phyloP scores from a whole-genome alignment of 2,888 invertebrate species.

The Agriopis marginaria region DNA sequence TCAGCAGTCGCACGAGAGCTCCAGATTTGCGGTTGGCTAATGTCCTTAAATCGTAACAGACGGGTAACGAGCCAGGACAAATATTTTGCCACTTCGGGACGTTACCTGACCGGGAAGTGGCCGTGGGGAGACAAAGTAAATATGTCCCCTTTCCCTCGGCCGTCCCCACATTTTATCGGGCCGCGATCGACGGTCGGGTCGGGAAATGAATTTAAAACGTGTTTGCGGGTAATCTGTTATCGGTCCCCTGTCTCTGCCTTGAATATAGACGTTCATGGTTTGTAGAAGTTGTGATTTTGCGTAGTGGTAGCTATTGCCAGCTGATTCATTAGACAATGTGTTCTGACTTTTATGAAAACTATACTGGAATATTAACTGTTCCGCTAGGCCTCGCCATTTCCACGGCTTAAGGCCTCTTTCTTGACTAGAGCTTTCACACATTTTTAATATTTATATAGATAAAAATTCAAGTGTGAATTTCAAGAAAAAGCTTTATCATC shows the following conservation, averaged over 20 bases:
- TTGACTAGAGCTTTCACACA: no score
- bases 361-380: not conserved
- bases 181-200: slow-evolving; percentile 85
- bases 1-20: slow-evolving; percentile 55
- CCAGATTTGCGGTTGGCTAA: slow-evolving; percentile 72
- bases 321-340: slow-evolving; percentile 36
- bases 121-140: slow-evolving; percentile 85
- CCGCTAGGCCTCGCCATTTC: no score
- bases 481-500: no score
- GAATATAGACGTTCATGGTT: slow-evolving; percentile 82
- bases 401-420: no score
- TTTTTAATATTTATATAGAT: no score
- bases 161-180: slow-evolving; percentile 85
- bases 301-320: slow-evolving; percentile 37
- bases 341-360: slow-evolving; percentile 15
- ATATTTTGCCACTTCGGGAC: slow-evolving; percentile 84
- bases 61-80: slow-evolving; percentile 80
- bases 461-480: no score
- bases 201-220: slow-evolving; percentile 87
- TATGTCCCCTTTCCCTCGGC: slow-evolving; percentile 82
- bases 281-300: slow-evolving; percentile 76
- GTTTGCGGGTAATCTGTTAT: slow-evolving; percentile 87
- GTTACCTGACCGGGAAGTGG: slow-evolving; percentile 84
- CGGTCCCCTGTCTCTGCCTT: slow-evolving; percentile 84
- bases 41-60: slow-evolving; percentile 79